Percentiles rank a stretch among this genome's conserved stretches.
phyloP scores from a whole-genome alignment of 30 jellyfish, hydroid and myxozoan genomes.

The Mastigias papua region DNA sequence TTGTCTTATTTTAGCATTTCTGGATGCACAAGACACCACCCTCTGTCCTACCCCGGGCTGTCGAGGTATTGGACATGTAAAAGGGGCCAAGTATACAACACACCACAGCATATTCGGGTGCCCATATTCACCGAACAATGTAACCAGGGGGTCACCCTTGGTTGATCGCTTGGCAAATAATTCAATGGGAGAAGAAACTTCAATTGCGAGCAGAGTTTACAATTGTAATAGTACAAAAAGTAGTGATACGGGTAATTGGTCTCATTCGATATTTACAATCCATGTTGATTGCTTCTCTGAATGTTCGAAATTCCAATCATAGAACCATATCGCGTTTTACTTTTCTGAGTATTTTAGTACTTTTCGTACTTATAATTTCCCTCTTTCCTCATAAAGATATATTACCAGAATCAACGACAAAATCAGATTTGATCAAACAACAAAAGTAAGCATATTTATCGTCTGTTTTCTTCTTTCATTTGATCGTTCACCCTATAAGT shows the following conservation, averaged over 20 bases:
- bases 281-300: too few species aligned
- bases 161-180: slow-evolving; percentile 96
- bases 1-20: too few species aligned
- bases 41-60: slow-evolving; percentile 97
- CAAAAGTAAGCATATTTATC: slow-evolving; percentile 41
- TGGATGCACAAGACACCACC: slow-evolving; percentile 83
- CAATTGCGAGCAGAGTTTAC: slow-evolving; percentile 76
- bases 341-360: too few species aligned
- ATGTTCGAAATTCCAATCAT: too few species aligned
- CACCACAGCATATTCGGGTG: slow-evolving; percentile 99
- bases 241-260: too few species aligned
- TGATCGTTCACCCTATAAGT: too few species aligned
- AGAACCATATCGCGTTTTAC: too few species aligned
- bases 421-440: slow-evolving; percentile 62
- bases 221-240: slow-evolving; percentile 29
- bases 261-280: too few species aligned
- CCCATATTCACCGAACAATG: slow-evolving; percentile 94
- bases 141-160: slow-evolving; percentile 93
- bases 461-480: too few species aligned
- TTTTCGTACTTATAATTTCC: too few species aligned
- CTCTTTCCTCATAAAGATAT: slow-evolving; percentile 58
- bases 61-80: slow-evolving; percentile 97
- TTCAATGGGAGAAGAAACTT: slow-evolving; percentile 92
- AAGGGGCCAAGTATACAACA: slow-evolving; percentile 97
- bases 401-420: slow-evolving; percentile 85